Base-by-base conservation (phyloP, 2,888 invertebrate genomes). In the Acanthosepion pharaonis region DNA sequence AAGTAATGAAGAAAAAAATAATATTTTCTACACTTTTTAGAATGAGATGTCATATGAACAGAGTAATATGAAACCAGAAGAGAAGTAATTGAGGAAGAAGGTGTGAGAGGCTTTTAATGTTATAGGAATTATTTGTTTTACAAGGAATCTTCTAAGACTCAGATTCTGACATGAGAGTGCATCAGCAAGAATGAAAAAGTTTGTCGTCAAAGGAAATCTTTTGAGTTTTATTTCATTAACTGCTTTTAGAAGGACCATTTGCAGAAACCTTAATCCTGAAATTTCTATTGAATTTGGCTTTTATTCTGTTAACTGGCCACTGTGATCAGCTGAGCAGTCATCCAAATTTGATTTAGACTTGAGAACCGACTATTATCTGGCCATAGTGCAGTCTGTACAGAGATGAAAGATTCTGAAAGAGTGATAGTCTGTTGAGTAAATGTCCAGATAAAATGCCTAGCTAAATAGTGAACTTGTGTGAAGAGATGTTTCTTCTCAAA, bases 161-260 rank as follows among this genome's bases (percentile, higher is more conserved):
- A 2, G 42, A 42, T 42, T 42, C 42, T 42, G 42, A 42, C 42
- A 42, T 3, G 42, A 42, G 42, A 42, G 42, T 42, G 15, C 15
- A 15, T 78, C n/a, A 78, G 3, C 33, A 78, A 18, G n/a, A n/a
- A 15, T 11, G 15, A 11, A n/a, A 78, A 9, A 33, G n/a, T n/a
- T 59, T 15, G n/a, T 11, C 1, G 11, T 9, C n/a, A n/a, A 78
- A 78, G 42, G 42, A 42, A 42, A 42, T 42, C 42, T 42, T 42
- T 42, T 42, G 42, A 42, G 42, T 42, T 42, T 42, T 42, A 42
- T 42, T 2, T 42, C 42, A 42, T 42, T 42, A 42, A 0, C n/a
- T 78, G 78, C 78, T 78, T 78, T 78, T 78, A 78, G n/a, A 33
- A 78, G 78, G 33, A 78, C 78, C 78, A n/a, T 78, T n/a, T 78